Evolutionary conservation across 2,888 invertebrate species (phyloP).

Genomic region (Limenitis camilla): DNA sequence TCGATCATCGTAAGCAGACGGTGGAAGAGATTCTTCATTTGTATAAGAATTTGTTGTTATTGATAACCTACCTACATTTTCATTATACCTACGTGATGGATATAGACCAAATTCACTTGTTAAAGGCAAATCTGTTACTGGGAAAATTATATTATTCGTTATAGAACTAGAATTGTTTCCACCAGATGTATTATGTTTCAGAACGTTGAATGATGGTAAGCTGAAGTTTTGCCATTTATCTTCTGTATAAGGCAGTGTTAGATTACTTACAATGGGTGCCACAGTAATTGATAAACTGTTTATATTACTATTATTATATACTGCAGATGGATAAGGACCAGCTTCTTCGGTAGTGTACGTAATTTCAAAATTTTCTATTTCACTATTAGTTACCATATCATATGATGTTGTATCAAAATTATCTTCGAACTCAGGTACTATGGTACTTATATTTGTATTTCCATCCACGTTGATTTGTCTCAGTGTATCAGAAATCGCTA

Average conservation of each 20-base stretch:
- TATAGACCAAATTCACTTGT: constrained; percentile 29
- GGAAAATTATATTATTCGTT: constrained; percentile 21
- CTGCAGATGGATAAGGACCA: constrained; percentile 30
- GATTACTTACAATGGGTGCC: constrained; percentile 15
- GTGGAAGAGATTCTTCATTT: constrained; percentile 42
- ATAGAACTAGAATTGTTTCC: constrained; percentile 24
- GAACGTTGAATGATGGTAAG: neutral
- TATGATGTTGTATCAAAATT: constrained; percentile 4
- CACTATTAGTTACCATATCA: constrained; percentile 14
- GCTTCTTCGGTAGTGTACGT: constrained; percentile 9
- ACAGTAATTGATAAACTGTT: constrained; percentile 29
- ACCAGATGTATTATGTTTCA: constrained; percentile 25
- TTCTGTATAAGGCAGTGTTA: constrained; percentile 27
- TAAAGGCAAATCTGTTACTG: neutral
- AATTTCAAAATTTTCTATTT: constrained; percentile 8
- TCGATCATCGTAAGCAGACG: constrained; percentile 43
- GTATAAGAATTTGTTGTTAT: constrained; percentile 40
- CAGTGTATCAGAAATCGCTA: constrained; percentile 21
- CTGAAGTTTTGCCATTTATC: constrained; percentile 38
- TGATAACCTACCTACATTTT: constrained; percentile 48
- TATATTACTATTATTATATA: constrained; percentile 29
- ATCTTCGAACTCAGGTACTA: constrained; percentile 11
- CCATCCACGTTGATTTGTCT: constrained; percentile 16
- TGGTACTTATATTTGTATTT: constrained; percentile 5
- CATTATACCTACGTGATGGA: constrained; percentile 38